Evolutionary conservation across 2,888 invertebrate species (phyloP).

Genomic region (Ophion obscuratus): DNA sequence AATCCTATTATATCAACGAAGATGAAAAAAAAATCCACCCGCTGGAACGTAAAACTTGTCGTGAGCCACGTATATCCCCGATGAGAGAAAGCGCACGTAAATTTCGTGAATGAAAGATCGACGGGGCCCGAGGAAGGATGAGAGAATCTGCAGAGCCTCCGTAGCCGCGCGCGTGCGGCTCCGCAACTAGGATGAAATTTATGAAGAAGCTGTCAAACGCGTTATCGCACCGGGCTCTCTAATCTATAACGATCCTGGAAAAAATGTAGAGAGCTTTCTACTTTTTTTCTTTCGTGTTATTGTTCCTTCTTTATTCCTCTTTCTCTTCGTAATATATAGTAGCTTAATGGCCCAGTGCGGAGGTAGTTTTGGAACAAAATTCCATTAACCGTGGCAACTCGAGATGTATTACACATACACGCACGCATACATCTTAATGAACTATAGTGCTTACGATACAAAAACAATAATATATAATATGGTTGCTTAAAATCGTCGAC

Average conservation of each 20-base stretch:
- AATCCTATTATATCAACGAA: no score
- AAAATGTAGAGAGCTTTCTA: conserved; percentile 13
- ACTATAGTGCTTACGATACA: no score
- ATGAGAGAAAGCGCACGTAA: conserved; percentile 7
- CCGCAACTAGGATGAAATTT: conserved; percentile 34
- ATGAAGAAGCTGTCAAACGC: conserved; percentile 25
- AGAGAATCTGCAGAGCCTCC: conserved; percentile 35
- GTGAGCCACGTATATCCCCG: conserved; percentile 17
- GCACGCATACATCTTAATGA: no score
- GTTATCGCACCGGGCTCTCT: conserved; percentile 27
- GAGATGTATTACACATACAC: not conserved
- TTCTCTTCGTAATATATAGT: conserved; percentile 26
- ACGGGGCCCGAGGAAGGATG: conserved; percentile 14
- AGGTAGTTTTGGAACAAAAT: conserved; percentile 48
- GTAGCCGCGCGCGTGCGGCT: not conserved
- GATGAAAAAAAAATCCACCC: no score
- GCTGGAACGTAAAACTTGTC: no score
- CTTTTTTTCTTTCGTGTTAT: not conserved
- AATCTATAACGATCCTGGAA: conserved; percentile 47
- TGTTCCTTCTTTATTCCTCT: conserved; percentile 3
- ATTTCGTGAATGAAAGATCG: conserved; percentile 19
- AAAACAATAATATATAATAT: no score
- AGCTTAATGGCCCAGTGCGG: conserved; percentile 14
- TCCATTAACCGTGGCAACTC: conserved; percentile 38
- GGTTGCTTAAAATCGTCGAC: no score